Base-by-base conservation (phyloP, 2,888 invertebrate genomes). In the Callosobruchus maculatus region DNA sequence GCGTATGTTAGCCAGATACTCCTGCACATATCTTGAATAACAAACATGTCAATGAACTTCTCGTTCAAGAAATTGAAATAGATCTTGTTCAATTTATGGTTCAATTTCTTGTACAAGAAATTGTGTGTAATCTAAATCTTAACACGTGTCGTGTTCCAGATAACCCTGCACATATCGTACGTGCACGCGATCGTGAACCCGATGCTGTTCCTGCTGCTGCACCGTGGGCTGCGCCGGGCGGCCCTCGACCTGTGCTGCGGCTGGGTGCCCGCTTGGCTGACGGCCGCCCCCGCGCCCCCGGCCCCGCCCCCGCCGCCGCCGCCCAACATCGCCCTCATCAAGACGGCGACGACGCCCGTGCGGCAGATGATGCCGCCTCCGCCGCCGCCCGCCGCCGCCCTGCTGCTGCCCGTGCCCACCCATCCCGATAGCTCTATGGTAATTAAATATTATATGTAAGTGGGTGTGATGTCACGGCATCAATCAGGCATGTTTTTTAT, bases 161-260 rank as follows among this genome's bases (percentile, higher is more conserved):
- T 95, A 82, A 94, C 94, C 72, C 90, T 95, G 81, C 95, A 95
- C 90, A 94, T 95, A 88, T 95, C 95, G 79, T 95, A 95, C 88
- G 93, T 94, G 79, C 95, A 95, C 87, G 94, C 95, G 66, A 94
- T 95, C 82, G 94, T 95, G 80, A 95, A 95, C 85, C 95, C 95
- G 2, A 91, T 93, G 67, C 89, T 95, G 79, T 94, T 95, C 87
- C 90, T 95, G 86, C 92, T 93, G 71, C 88, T 95, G 74, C 95
- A 95, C 84, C 91, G 93, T 49, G 94, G 94, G 1, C 88, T 95
- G 76, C 89, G 94, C 21, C 89, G 92, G 72, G 94, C 94, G 0
- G 89, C 92, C 67, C 87, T 93, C 72, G 93, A 94, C 84, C 88
- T 93, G 68, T 93, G 94, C 88, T 94, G 94, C 87, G 94, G 94